These are phyloP conservation scores for Strigops habroptila DNA, from an alignment of 2,113 vertebrate genomes.

Conservation along the genomic window DNA sequence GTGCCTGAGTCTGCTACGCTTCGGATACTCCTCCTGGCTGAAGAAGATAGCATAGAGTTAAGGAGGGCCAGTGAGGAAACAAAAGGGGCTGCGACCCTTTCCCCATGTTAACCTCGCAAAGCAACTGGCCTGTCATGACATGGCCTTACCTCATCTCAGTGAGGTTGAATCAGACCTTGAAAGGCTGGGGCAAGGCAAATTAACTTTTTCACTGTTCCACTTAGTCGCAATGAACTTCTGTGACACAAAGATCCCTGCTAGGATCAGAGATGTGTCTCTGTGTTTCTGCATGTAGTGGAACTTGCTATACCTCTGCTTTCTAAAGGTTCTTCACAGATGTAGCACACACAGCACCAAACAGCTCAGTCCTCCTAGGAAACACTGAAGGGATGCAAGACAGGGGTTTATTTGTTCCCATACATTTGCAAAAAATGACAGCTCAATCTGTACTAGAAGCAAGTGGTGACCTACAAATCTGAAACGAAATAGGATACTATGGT, in stretches of 20 bases:
- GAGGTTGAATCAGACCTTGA: background rate
- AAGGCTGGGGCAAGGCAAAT: background rate
- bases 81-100: background rate
- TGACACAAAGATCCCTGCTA: background rate
- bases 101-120: background rate
- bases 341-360: background rate
- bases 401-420: background rate
- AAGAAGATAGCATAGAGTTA: background rate
- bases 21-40: background rate
- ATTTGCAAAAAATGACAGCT: background rate
- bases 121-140: background rate
- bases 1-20: background rate
- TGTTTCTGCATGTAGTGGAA: background rate
- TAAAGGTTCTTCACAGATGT: background rate
- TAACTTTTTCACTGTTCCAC: background rate
- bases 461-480: background rate
- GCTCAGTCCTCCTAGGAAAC: background rate
- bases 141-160: fast-evolving
- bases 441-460: background rate
- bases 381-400: background rate
- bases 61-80: background rate
- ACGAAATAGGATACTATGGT: background rate
- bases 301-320: background rate
- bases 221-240: background rate
- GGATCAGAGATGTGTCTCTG: background rate